Evolutionary conservation across 2,888 invertebrate species (phyloP).

Genomic region (Dendrolimus pini): DNA sequence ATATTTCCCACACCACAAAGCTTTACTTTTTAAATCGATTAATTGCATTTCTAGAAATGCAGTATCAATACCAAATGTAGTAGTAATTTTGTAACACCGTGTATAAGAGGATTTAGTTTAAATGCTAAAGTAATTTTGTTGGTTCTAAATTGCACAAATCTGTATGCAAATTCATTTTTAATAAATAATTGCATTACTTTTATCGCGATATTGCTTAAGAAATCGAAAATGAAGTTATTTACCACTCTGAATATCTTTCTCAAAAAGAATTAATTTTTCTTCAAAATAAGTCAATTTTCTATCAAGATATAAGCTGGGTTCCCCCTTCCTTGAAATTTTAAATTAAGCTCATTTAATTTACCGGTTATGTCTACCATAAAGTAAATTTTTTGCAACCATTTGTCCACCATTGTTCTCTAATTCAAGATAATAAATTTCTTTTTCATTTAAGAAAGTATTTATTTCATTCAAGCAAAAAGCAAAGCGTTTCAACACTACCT

Average conservation of each 20-base stretch:
- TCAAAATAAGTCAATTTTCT: conserved; percentile 10
- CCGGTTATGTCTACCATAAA: conserved; percentile 7
- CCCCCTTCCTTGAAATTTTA: conserved; percentile 25
- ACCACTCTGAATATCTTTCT: conserved; percentile 9
- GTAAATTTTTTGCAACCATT: conserved; percentile 11
- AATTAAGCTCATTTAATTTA: conserved; percentile 20
- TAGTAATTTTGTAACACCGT: conserved; percentile 20
- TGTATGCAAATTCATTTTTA: conserved; percentile 17
- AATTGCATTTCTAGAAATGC: conserved; percentile 16
- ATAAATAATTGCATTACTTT: conserved; percentile 9
- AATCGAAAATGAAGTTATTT: conserved; percentile 11
- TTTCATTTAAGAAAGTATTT: conserved; percentile 8
- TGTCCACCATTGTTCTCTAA: conserved; percentile 17
- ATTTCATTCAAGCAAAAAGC: conserved; percentile 9
- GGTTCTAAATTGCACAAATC: conserved; percentile 17
- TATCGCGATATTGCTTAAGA: conserved; percentile 7
- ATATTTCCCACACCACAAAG: too few species aligned
- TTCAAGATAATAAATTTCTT: conserved; percentile 15
- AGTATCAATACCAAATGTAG: conserved; percentile 22
- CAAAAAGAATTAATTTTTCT: conserved; percentile 10
- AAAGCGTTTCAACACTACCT: conserved; percentile 10
- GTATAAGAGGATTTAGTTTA: conserved; percentile 21
- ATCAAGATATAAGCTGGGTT: conserved; percentile 10
- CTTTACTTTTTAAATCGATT: conserved; percentile 24
- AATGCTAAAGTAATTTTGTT: conserved; percentile 13